A percentile compares a stretch with the other conserved stretches of the same genome.
These are phyloP conservation scores for Phenacoccus solenopsis DNA, from an alignment of 1,140 invertebrate species.

Conservation along the genomic window DNA sequence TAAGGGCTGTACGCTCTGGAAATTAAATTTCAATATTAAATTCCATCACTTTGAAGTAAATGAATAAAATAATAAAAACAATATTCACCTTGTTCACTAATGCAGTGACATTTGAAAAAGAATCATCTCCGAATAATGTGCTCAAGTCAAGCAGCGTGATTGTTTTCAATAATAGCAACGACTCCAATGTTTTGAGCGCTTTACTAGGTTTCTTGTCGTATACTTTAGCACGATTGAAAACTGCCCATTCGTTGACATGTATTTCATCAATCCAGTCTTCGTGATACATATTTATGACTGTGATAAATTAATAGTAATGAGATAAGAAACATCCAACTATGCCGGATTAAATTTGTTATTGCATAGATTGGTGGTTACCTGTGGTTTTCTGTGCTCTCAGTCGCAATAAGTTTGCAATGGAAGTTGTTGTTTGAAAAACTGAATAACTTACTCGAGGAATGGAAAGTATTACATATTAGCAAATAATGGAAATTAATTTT, in stretches of 20 bases:
- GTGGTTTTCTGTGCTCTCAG: too few relatives aligned
- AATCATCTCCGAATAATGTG: neutral
- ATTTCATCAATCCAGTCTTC: neutral
- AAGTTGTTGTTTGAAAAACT: too few relatives aligned
- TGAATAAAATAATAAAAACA: neutral
- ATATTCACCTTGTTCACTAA: neutral
- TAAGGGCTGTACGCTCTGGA: neutral
- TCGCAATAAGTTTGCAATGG: too few relatives aligned
- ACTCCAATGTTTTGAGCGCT: neutral
- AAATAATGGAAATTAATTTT: too few relatives aligned
- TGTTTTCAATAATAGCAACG: neutral
- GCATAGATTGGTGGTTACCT: too few relatives aligned
- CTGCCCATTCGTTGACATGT: neutral
- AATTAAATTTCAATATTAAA: neutral
- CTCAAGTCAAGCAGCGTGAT: neutral
- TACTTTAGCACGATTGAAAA: neutral
- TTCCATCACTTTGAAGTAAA: neutral
- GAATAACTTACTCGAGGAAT: too few relatives aligned
- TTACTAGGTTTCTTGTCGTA: neutral
- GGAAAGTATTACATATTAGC: too few relatives aligned
- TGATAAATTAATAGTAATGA: neutral
- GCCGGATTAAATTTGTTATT: too few relatives aligned
- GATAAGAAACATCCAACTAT: too few relatives aligned
- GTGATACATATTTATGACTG: slow-evolving; percentile 3
- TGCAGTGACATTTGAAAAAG: neutral